Conservation (phyloP, 2,888 invertebrate genomes). For the Lamellibrachia satsuma region DNA sequence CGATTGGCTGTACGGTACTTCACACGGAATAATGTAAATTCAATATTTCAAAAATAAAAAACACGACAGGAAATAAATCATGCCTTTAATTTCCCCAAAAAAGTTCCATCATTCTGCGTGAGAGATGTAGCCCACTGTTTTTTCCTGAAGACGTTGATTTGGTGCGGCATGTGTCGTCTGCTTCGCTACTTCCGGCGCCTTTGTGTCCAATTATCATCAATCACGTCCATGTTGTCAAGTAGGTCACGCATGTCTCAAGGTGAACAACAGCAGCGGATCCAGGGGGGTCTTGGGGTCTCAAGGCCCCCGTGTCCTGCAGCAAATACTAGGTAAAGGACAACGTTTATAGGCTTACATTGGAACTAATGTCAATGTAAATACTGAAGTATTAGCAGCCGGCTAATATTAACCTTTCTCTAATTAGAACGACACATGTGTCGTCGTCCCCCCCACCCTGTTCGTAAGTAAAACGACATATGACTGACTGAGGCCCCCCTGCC, state of each 20-base stretch:
- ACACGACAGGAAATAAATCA: not conserved
- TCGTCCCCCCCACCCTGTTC: too few species aligned
- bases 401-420: too few species aligned
- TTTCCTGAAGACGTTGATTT: not conserved
- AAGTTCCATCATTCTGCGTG: not conserved
- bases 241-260: not conserved
- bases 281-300: not conserved
- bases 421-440: too few species aligned
- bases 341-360: too few species aligned
- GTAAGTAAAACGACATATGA: too few species aligned
- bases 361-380: too few species aligned
- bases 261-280: not conserved
- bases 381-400: too few species aligned
- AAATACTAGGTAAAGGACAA: too few species aligned
- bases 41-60: not conserved
- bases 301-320: too few species aligned
- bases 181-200: not conserved
- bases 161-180: not conserved
- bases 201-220: not conserved
- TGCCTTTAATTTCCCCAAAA: not conserved
- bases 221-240: constrained; percentile 5
- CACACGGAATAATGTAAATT: not conserved
- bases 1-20: not conserved
- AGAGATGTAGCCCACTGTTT: not conserved
- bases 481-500: too few species aligned